Percentiles rank a stretch among this genome's conserved stretches.
phyloP scores from a whole-genome alignment of 2,797 vertebrate species.

The Sphenodon punctatus region DNA sequence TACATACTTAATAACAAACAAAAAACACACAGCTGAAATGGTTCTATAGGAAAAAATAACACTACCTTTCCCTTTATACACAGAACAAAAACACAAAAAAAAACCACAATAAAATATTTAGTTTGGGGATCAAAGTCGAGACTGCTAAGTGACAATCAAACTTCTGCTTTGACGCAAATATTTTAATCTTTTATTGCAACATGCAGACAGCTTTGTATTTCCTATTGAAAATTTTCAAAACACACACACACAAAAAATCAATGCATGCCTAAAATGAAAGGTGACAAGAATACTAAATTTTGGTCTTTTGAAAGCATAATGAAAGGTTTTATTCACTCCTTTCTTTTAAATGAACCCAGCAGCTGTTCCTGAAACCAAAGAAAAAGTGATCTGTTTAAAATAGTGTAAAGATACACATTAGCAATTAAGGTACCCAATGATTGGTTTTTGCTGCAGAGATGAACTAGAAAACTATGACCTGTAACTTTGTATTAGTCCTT shows the following conservation, averaged over 20 bases:
- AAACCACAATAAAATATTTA: background rate
- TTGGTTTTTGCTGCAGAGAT: background rate
- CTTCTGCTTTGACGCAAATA: background rate
- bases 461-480: background rate
- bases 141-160: background rate
- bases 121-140: background rate
- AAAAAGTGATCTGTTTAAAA: background rate
- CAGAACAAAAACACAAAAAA: background rate
- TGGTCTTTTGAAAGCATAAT: background rate
- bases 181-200: background rate
- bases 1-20: no score
- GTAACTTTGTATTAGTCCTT: background rate
- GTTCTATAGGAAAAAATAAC: background rate
- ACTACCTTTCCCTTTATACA: background rate
- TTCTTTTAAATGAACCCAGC: background rate
- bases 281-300: background rate
- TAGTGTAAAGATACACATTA: background rate
- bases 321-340: background rate
- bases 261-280: background rate
- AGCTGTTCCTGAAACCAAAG: background rate
- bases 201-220: background rate
- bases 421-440: background rate
- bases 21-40: background rate
- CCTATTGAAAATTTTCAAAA: background rate
- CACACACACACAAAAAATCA: background rate